Percentiles rank a stretch among this genome's conserved stretches.
Conservation (phyloP, 2,888 invertebrate species). For the Stenodema calcarata region DNA sequence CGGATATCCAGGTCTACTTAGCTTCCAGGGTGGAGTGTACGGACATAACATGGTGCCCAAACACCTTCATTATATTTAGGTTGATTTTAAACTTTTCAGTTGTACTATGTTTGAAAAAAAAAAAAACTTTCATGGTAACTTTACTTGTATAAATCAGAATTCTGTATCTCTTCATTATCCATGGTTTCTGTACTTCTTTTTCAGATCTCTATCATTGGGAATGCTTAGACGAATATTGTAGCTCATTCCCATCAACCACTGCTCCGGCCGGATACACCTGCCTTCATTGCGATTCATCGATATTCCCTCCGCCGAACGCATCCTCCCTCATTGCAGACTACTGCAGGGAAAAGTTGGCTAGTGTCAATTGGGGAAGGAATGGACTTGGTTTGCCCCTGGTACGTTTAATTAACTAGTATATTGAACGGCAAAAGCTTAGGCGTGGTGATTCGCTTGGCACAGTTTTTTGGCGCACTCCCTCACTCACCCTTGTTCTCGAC, state of each 20-base stretch:
- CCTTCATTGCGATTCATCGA: constrained; percentile 81
- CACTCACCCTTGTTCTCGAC: too few species aligned
- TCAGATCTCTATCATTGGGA: constrained; percentile 91
- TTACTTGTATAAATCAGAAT: not conserved
- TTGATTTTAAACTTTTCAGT: too few species aligned
- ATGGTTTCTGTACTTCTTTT: not conserved
- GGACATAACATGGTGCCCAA: too few species aligned
- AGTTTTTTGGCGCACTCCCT: too few species aligned
- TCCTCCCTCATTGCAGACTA: constrained; percentile 93
- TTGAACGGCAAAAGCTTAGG: too few species aligned
- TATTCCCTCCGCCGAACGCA: constrained; percentile 86
- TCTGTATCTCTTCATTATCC: not conserved
- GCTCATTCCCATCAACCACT: constrained; percentile 87
- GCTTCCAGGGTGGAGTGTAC: too few species aligned
- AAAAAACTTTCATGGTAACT: not conserved
- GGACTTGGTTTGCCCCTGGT: constrained; percentile 36
- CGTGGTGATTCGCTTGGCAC: too few species aligned
- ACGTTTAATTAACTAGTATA: not conserved
- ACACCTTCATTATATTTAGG: too few species aligned
- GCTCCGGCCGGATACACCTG: constrained; percentile 95
- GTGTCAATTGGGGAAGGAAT: constrained; percentile 85
- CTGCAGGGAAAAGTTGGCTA: constrained; percentile 80
- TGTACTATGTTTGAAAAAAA: too few species aligned
- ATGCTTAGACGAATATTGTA: constrained; percentile 86
- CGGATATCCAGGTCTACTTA: too few species aligned